Conservation (phyloP, 2,797 vertebrate genomes). For the Betta splendens region DNA sequence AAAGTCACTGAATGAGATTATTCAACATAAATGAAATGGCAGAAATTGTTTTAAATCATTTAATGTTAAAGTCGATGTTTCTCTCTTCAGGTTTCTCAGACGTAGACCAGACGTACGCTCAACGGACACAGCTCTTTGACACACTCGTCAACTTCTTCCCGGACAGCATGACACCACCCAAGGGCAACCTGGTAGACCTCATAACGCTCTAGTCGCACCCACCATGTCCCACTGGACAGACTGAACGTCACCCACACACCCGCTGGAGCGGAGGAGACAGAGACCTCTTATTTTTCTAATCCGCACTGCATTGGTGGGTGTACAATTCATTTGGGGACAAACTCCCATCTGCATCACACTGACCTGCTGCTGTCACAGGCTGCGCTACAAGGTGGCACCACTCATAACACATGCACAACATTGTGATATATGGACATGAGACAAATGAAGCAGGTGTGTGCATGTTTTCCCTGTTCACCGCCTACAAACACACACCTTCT, state of each 20-base stretch:
- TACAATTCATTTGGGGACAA: slow-evolving; percentile 17
- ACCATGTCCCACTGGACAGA: slow-evolving; percentile 16
- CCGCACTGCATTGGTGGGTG: slow-evolving; percentile 40
- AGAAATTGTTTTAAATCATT: too few relatives aligned
- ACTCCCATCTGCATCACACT: slow-evolving; percentile 10
- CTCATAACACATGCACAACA: slow-evolving; percentile 14
- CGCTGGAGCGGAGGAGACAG: slow-evolving; percentile 24
- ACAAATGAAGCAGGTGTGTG: slow-evolving; percentile 1
- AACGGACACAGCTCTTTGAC: slow-evolving; percentile 98
- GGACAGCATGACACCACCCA: slow-evolving; percentile 99
- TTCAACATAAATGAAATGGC: too few relatives aligned
- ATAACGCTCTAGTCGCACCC: slow-evolving; percentile 89
- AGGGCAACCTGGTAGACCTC: slow-evolving; percentile 98
- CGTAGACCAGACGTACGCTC: slow-evolving; percentile 96
- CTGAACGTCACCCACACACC: slow-evolving; percentile 19
- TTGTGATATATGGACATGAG: slow-evolving; percentile 16
- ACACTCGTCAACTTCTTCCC: slow-evolving; percentile 99
- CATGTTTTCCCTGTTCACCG: too few relatives aligned
- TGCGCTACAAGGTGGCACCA: slow-evolving; percentile 7
- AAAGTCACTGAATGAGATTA: too few relatives aligned
- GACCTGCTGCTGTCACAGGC: slow-evolving; percentile 25
- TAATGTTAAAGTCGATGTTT: background rate
- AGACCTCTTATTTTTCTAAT: slow-evolving; percentile 73
- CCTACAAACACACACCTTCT: slow-evolving; percentile 10
- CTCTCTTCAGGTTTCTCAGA: slow-evolving; percentile 92